Percentiles rank a stretch among this genome's conserved stretches.
Conservation (phyloP, 2,113 vertebrate species). For the Entosphenus tridentatus region DNA sequence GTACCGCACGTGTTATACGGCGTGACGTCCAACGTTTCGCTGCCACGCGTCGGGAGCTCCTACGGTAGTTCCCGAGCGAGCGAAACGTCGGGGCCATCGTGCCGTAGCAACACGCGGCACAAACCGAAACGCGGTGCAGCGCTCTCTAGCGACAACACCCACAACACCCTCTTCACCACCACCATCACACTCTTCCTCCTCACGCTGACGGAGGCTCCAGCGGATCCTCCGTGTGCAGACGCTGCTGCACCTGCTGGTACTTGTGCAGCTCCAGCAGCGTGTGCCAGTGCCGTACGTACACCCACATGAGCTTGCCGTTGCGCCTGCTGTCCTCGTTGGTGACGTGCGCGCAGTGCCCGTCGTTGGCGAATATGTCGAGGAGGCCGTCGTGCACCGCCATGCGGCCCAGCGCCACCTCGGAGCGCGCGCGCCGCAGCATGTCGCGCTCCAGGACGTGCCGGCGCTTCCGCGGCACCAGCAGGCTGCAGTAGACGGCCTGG, state of each 20-base stretch:
- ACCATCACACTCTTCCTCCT: too few relatives aligned
- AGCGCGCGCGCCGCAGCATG: conserved; percentile 40
- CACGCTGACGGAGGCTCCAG: too few relatives aligned
- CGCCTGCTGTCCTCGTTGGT: conserved; percentile 42
- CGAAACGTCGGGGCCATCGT: too few relatives aligned
- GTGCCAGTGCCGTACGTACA: conserved; percentile 76
- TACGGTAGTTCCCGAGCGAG: too few relatives aligned
- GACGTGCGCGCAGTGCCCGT: conserved; percentile 48
- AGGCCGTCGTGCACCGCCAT: conserved; percentile 36
- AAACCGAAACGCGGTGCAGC: too few relatives aligned
- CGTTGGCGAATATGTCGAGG: conserved; percentile 64
- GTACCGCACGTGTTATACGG: too few relatives aligned
- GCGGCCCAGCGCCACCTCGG: conserved; percentile 26
- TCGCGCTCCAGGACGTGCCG: conserved; percentile 57
- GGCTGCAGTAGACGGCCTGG: conserved; percentile 60
- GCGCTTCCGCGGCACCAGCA: conserved; percentile 28
- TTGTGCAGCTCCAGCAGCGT: conserved; percentile 42
- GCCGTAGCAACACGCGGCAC: too few relatives aligned
- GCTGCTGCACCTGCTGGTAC: conserved; percentile 20
- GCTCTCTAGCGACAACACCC: too few relatives aligned
- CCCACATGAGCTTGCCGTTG: conserved; percentile 83
- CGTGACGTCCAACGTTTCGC: too few relatives aligned
- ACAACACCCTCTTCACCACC: too few relatives aligned
- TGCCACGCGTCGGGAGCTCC: too few relatives aligned
- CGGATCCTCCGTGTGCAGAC: too few relatives aligned